Evolutionary conservation across 2,797 vertebrate species (phyloP), one percentile per base, ranked within the genome.

Genomic region (Scarus forsteni): DNA sequence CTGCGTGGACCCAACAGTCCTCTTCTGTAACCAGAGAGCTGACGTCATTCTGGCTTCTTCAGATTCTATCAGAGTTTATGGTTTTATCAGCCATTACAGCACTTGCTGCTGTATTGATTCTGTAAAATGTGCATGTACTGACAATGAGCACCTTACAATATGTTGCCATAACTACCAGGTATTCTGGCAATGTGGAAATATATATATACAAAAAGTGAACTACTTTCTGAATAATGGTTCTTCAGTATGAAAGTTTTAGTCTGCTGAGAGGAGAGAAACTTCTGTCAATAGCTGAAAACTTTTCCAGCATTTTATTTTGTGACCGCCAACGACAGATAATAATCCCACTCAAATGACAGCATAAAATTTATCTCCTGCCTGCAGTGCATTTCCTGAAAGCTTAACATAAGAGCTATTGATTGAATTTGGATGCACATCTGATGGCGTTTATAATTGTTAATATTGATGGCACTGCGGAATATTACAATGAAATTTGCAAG

Each of bases 391-490:
- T 87, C 77, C 80, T 74, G 77, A 82, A 79, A 80, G 80, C 75
- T 65, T 55, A 75, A 75, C 61, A 55, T 81, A 71, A 78, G 51
- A 74, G 77, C 74, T 82, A 86, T 84, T 84, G 84, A 90, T 81
- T 87, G 45, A 69, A 89, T 87, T 75, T 77, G 19, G 63, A 75
- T 64, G 76, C 76, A 63, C 69, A 75, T 83, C 64, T 73, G 81
- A 85, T 79, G 77, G 71, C 63, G 75, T 85, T 80, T 78, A 72
- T 80, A 85, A 90, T 89, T 84, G 76, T 74, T 77, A 77, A 79
- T 86, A 87, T 82, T 68, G 84, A 86, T 81, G 66, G 70, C 40
- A n/a, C 65, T 1, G 74, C 58, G 54, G 66, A 88, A 75, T 74
- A 78, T 61, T 80, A 67, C 65, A 75, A 62, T 74, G 80, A 79